Percentiles rank a stretch among this genome's conserved stretches.
Conservation (phyloP, 1,140 invertebrate species). For the Dinothrombium tinctorium region DNA sequence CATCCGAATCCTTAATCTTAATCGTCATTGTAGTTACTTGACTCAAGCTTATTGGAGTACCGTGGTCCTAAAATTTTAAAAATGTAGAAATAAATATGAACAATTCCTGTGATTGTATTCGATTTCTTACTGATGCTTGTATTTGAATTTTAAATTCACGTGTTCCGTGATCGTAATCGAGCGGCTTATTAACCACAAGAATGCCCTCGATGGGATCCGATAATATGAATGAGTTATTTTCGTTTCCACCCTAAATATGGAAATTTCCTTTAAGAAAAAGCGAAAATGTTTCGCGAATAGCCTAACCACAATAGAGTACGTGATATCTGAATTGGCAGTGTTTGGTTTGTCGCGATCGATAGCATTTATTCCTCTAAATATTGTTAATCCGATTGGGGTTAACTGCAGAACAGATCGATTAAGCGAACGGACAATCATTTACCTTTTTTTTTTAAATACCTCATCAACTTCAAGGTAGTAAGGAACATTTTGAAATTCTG, state of each 20-base stretch:
- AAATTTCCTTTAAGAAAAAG: neutral
- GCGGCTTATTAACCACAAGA: conserved; percentile 37
- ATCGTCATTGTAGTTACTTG: conserved; percentile 46
- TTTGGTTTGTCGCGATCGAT: conserved; percentile 58
- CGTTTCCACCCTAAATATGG: conserved; percentile 30
- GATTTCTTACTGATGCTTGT: conserved; percentile 46
- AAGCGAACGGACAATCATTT: neutral
- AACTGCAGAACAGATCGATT: conserved; percentile 29
- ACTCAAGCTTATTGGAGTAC: conserved; percentile 16
- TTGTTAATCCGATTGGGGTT: conserved; percentile 52
- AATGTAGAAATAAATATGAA: neutral
- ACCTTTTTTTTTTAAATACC: conserved; percentile 9
- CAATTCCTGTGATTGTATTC: neutral
- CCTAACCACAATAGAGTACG: conserved; percentile 44
- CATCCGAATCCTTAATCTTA: conserved; percentile 51
- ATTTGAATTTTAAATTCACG: conserved; percentile 44
- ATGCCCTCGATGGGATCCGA: conserved; percentile 53
- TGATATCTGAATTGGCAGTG: conserved; percentile 64
- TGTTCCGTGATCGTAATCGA: conserved; percentile 56
- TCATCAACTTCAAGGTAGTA: conserved; percentile 53
- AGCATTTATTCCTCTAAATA: conserved; percentile 52
- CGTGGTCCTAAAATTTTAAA: conserved; percentile 17
- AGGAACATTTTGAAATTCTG: conserved; percentile 33
- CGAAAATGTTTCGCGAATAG: neutral
- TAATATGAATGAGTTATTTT: conserved; percentile 44